Percentiles rank a stretch among this genome's conserved stretches.
These are phyloP conservation scores for Pseudomyrmex sp. DNA, from an alignment of 1,140 invertebrate species.

Conservation along the genomic window DNA sequence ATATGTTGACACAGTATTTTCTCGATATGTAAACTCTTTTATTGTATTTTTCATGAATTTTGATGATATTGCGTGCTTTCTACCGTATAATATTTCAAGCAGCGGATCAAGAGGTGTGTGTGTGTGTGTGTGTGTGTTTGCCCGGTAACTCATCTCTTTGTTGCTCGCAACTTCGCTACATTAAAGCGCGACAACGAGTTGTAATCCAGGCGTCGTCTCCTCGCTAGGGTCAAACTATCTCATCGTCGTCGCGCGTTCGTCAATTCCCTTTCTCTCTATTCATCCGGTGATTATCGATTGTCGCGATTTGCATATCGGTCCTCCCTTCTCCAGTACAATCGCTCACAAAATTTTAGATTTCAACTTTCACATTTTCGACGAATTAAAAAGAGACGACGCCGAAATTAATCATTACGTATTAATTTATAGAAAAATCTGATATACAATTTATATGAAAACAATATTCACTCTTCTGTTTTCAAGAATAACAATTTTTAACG, in stretches of 20 bases:
- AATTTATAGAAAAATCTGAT: too few relatives aligned
- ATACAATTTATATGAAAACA: too few relatives aligned
- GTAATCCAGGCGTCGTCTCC: conserved; percentile 52
- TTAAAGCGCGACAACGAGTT: conserved; percentile 62
- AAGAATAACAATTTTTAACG: too few relatives aligned
- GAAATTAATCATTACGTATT: background rate
- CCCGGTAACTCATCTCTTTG: conserved; percentile 52
- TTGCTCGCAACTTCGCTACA: conserved; percentile 51
- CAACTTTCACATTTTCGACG: too few relatives aligned
- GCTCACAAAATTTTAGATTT: background rate
- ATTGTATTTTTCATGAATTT: background rate
- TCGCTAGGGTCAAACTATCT: conserved; percentile 57
- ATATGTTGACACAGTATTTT: too few relatives aligned
- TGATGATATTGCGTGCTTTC: background rate
- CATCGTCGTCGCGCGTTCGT: conserved; percentile 17
- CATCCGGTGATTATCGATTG: conserved; percentile 31
- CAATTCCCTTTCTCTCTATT: conserved; percentile 41
- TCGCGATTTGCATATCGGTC: conserved; percentile 1
- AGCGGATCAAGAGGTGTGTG: conserved; percentile 16
- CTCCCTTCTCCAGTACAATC: conserved; percentile 27
- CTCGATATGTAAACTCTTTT: background rate
- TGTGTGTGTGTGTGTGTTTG: conserved; percentile 50
- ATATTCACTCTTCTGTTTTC: too few relatives aligned
- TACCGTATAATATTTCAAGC: background rate
- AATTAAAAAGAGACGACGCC: background rate